These are phyloP conservation scores for Morpho achilles DNA, from an alignment of 2,888 invertebrate species.

Conservation along the genomic window DNA sequence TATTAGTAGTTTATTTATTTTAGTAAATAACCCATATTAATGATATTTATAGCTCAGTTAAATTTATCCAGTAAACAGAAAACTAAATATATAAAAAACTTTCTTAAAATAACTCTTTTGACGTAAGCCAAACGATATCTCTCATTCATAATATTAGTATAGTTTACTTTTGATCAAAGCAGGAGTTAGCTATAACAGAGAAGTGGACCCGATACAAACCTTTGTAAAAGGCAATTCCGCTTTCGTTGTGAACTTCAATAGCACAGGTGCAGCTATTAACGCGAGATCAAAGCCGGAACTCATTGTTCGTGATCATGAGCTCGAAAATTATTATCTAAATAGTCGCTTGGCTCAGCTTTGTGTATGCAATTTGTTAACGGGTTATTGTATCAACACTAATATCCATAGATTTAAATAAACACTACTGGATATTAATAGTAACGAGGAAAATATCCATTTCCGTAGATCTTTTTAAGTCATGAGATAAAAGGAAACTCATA, in stretches of 20 bases:
- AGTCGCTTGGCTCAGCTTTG: slow-evolving; percentile 13
- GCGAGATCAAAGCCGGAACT: slow-evolving; percentile 43
- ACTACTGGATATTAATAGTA: background rate
- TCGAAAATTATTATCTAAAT: slow-evolving; percentile 53
- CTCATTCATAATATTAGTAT: background rate
- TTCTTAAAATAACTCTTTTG: too few relatives aligned
- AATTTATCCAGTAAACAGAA: too few relatives aligned
- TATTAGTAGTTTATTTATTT: too few relatives aligned
- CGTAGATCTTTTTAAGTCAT: background rate
- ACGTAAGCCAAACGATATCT: too few relatives aligned
- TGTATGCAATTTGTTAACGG: slow-evolving; percentile 13
- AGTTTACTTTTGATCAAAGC: slow-evolving; percentile 9
- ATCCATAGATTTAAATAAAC: slow-evolving; percentile 5
- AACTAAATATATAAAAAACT: too few relatives aligned
- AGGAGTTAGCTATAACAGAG: background rate
- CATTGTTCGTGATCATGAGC: slow-evolving; percentile 53
- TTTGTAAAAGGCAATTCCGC: slow-evolving; percentile 20
- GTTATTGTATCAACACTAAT: slow-evolving; percentile 12
- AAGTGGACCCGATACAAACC: slow-evolving; percentile 9
- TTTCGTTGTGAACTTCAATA: slow-evolving; percentile 25
- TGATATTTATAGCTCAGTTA: too few relatives aligned
- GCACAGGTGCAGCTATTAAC: slow-evolving; percentile 24
- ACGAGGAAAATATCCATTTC: background rate
- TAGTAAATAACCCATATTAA: too few relatives aligned
- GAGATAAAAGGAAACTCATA: too few relatives aligned